These are phyloP conservation scores for Allygus modestus DNA, from an alignment of 2,888 invertebrate genomes.

Conservation along the genomic window DNA sequence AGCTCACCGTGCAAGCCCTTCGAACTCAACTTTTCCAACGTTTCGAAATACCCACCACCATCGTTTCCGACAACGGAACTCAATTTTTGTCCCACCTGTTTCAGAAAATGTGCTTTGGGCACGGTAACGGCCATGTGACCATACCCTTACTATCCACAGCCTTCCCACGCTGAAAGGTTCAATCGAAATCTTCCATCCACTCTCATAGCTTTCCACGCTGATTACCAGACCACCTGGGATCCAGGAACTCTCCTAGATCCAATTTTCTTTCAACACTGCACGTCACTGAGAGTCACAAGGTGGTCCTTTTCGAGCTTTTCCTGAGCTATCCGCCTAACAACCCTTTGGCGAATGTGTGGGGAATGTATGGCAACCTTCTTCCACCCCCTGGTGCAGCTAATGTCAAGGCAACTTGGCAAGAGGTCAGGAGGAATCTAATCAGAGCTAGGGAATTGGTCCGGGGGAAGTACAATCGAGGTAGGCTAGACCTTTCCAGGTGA, in stretches of 20 bases:
- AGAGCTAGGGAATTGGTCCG: too few species aligned
- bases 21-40: constrained; percentile 12
- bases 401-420: too few species aligned
- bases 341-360: too few species aligned
- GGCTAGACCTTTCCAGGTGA: too few species aligned
- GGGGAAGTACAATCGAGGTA: too few species aligned
- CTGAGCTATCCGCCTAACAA: too few species aligned
- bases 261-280: too few species aligned
- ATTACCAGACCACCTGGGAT: neutral
- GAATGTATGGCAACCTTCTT: too few species aligned
- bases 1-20: neutral
- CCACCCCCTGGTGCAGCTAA: too few species aligned
- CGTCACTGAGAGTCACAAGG: too few species aligned
- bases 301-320: too few species aligned
- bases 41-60: constrained; percentile 29
- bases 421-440: too few species aligned
- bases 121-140: constrained; percentile 5
- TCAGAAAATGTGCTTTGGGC: constrained; percentile 38
- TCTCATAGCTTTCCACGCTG: neutral
- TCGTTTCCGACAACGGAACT: constrained; percentile 51
- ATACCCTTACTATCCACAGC: constrained; percentile 49
- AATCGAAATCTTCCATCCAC: constrained; percentile 15
- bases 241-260: neutral
- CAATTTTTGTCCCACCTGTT: constrained; percentile 41
- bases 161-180: constrained; percentile 20